phyloP scores from a whole-genome alignment of 30 jellyfish, hydroid and myxozoan species.

The Sanderia malayensis region DNA sequence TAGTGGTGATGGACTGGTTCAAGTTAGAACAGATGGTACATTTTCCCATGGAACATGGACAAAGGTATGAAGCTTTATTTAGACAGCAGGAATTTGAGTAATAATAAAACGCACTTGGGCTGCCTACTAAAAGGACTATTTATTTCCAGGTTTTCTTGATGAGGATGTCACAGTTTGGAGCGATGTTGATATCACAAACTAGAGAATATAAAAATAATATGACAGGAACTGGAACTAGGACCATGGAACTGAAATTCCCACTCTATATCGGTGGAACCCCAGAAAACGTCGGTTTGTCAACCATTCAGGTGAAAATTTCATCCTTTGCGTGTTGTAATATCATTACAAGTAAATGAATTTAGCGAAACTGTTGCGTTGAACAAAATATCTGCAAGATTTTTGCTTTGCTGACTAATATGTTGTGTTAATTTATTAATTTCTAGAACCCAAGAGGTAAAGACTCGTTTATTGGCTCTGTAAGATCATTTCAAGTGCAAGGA shows the following conservation, averaged over 20 bases:
- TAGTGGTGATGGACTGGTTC: conserved; percentile 61
- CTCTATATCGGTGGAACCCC: conserved; percentile 77
- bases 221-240: conserved; percentile 34
- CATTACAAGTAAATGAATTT: neutral
- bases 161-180: conserved; percentile 73
- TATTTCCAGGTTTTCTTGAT: conserved; percentile 56
- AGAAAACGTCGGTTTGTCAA: conserved; percentile 15
- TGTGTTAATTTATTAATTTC: neutral
- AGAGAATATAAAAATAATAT: conserved; percentile 62
- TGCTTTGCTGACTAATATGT: neutral
- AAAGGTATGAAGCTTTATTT: conserved; percentile 57
- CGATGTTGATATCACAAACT: conserved; percentile 53
- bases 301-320: conserved; percentile 57
- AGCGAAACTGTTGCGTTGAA: too few species aligned
- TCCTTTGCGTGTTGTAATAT: too few species aligned
- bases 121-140: neutral
- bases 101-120: too few species aligned
- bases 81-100: too few species aligned
- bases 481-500: conserved; percentile 37
- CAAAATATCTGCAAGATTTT: neutral
- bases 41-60: conserved; percentile 63
- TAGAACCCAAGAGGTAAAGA: conserved; percentile 55
- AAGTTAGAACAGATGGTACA: conserved; percentile 35
- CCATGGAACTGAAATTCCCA: conserved; percentile 55
- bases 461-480: conserved; percentile 63